phyloP scores from a whole-genome alignment of 2,888 invertebrate genomes.

The Apoda limacodes region DNA sequence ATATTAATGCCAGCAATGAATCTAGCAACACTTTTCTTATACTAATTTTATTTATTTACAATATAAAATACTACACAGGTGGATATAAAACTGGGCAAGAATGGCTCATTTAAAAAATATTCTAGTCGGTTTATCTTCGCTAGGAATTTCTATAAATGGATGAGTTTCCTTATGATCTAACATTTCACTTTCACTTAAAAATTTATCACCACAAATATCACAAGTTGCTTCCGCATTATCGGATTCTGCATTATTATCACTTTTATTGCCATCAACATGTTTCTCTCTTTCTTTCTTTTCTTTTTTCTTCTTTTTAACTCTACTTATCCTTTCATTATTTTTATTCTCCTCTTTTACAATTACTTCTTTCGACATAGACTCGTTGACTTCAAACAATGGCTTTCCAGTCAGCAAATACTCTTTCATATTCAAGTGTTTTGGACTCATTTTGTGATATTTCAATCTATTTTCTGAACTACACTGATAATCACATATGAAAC shows the following conservation, averaged over 20 bases:
- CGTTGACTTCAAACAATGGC: constrained; percentile 31
- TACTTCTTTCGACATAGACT: constrained; percentile 31
- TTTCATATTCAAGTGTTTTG: constrained; percentile 54
- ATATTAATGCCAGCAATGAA: no score
- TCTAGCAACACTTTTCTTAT: no score
- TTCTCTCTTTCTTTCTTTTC: constrained; percentile 14
- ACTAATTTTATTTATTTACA: no score
- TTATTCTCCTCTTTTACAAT: constrained; percentile 21
- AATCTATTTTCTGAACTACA: constrained; percentile 55
- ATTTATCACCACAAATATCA: constrained; percentile 57
- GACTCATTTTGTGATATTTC: constrained; percentile 46
- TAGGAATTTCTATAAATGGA: constrained; percentile 61
- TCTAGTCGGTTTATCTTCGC: constrained; percentile 57
- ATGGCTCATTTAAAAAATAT: constrained; percentile 57
- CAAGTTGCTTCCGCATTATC: constrained; percentile 27
- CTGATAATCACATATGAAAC: constrained; percentile 60
- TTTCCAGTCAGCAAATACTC: constrained; percentile 47
- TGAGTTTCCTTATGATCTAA: constrained; percentile 55
- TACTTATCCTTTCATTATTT: constrained; percentile 31
- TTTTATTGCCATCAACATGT: constrained; percentile 18
- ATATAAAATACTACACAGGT: no score
- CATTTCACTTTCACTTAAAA: constrained; percentile 42
- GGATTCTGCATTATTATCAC: constrained; percentile 17
- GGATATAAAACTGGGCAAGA: constrained; percentile 25
- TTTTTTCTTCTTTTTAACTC: constrained; percentile 30